Evolutionary conservation across 2,797 vertebrate species (phyloP), one percentile per base, ranked within the genome.

Genomic region (Ammospiza maritima): DNA sequence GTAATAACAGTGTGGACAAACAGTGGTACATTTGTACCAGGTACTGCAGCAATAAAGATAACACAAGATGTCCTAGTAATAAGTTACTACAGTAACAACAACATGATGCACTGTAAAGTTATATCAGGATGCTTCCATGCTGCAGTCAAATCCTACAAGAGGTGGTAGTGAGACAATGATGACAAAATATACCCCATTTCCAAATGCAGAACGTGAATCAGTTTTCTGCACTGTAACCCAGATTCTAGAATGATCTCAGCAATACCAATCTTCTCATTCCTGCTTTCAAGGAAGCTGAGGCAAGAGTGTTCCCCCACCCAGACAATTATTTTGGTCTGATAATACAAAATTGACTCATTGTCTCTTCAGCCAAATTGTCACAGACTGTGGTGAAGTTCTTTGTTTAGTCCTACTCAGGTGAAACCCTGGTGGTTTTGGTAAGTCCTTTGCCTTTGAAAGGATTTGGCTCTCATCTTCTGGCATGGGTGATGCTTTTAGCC

Each of bases 51-150:
- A 94, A 92, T 94, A 96, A 96, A 90, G 88, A 78, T 83, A 90
- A 90, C 64, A 93, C 60, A 78, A 45, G 45, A 57, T 94, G 67
- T 88, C 78, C 85, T 53, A 90, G 80, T 94, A 95, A 90, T 85
- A 96, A 93, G 93, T 94, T 94, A 94, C 96, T 94, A 76, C 90
- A 96, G 94, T 95, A 96, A 95, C 95, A 91, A 69, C 88, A 82
- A 5, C 53, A 83, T 8, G 5, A 77, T 87, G 84, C 88, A 95
- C 84, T 95, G 75, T 95, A 82, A 93, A 88, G 77, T 91, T 87
- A 16, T 61, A 90, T 79, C 73, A 67, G 91, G 93, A 82, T 95
- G 93, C 91, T 95, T 90, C 88, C 82, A 79, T 69, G 71, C 91
- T 94, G 93, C 91, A 85, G 81, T 91, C 80, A 87, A 93, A 93